Evolutionary conservation across 2,113 vertebrate genomes (phyloP).

Genomic region (Ptychochromis oligacanthus): DNA sequence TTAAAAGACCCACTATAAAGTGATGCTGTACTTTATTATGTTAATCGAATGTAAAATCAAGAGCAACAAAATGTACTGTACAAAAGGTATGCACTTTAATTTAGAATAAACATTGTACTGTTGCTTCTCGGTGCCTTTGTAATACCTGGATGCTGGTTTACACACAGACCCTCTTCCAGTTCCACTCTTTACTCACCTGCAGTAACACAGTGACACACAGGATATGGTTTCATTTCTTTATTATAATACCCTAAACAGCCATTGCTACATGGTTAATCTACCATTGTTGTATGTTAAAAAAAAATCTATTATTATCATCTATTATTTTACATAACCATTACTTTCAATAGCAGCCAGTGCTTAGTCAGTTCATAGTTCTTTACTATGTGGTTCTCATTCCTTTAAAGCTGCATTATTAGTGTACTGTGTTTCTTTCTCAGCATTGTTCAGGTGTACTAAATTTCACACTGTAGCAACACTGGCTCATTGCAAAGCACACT

Average conservation of each 20-base stretch:
- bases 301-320: too few species aligned
- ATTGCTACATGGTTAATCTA: background rate
- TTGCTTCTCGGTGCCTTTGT: conserved; percentile 1
- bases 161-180: background rate
- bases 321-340: too few species aligned
- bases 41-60: conserved; percentile 11
- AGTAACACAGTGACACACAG: conserved; percentile 1
- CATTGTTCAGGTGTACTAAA: background rate
- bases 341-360: background rate
- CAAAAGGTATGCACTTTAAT: conserved; percentile 43
- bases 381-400: background rate
- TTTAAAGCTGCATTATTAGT: background rate
- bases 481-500: conserved; percentile 20
- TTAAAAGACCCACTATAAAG: background rate
- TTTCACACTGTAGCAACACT: background rate
- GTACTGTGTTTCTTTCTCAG: background rate
- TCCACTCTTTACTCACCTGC: conserved; percentile 11
- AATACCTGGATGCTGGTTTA: background rate
- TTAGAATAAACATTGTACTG: conserved; percentile 54
- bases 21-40: background rate
- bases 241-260: background rate
- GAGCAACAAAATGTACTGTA: conserved; percentile 18
- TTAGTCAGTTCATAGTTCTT: background rate
- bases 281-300: background rate
- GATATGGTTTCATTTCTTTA: background rate